A percentile compares a stretch with the other conserved stretches of the same genome.
phyloP scores from a whole-genome alignment of 2,113 vertebrate species.

The Toxostoma redivivum region DNA sequence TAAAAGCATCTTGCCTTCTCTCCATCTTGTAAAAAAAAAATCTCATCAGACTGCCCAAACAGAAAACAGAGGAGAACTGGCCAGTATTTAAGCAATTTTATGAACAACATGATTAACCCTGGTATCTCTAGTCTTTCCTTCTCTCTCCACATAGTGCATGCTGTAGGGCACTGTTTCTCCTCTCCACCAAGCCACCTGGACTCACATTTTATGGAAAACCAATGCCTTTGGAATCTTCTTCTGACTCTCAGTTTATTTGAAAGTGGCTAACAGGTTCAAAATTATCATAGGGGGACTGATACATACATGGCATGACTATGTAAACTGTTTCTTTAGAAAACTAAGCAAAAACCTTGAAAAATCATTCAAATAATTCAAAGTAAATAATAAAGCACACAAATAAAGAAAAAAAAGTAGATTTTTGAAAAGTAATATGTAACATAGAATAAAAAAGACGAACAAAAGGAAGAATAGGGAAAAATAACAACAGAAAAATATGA shows the following conservation, averaged over 20 bases:
- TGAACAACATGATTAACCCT: background rate
- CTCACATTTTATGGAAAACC: background rate
- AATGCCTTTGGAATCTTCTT: background rate
- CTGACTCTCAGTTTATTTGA: background rate
- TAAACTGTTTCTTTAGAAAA: background rate
- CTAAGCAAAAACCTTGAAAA: background rate
- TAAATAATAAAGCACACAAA: background rate
- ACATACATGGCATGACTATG: background rate
- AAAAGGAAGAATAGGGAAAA: background rate
- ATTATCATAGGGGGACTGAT: background rate
- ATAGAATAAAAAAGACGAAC: background rate
- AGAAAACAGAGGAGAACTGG: background rate
- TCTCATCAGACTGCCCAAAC: background rate
- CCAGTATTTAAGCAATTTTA: background rate
- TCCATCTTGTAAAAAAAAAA: background rate
- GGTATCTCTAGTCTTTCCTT: background rate
- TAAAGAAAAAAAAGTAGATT: background rate
- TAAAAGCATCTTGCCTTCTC: background rate
- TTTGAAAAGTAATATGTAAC: background rate
- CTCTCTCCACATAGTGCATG: background rate
- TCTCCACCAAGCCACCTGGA: background rate
- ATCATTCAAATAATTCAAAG: background rate
- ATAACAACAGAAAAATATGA: background rate
- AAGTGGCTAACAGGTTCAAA: background rate
- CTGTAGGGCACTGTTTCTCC: background rate